Evolutionary conservation across 2,888 invertebrate species (phyloP).

Genomic region (Scaptomyza polygonia): DNA sequence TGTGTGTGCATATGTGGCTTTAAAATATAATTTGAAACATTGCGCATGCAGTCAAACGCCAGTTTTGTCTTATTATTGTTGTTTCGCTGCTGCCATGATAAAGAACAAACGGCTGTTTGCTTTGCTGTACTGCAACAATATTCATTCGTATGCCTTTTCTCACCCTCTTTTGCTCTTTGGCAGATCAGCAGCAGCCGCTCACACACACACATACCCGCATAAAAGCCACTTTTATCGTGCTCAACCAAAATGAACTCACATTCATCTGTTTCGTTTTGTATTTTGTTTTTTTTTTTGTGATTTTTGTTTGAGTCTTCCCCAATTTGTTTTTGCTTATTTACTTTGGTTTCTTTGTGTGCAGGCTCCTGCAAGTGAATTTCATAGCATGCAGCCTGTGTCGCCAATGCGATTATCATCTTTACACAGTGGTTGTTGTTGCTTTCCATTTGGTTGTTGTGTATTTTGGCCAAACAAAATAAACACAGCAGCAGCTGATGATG

Average conservation of each 20-base stretch:
- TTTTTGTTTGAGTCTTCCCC: constrained; percentile 24
- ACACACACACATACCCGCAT: constrained; percentile 18
- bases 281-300: constrained; percentile 1
- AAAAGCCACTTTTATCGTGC: constrained; percentile 30
- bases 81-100: constrained; percentile 40
- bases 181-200: constrained; percentile 54
- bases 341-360: constrained; percentile 29
- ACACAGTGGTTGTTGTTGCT: constrained; percentile 9
- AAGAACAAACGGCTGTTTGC: constrained; percentile 72
- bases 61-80: constrained; percentile 15
- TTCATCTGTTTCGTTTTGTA: constrained; percentile 38
- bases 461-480: constrained; percentile 30
- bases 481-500: constrained; percentile 13
- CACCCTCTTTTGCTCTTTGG: constrained; percentile 39
- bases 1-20: constrained; percentile 53
- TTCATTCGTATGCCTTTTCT: constrained; percentile 40
- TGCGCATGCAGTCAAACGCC: constrained; percentile 28
- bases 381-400: constrained; percentile 25
- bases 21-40: constrained; percentile 59
- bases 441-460: constrained; percentile 4
- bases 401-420: constrained; percentile 25
- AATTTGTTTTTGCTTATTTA: constrained; percentile 44
- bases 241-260: constrained; percentile 49
- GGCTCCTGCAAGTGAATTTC: constrained; percentile 34
- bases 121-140: constrained; percentile 36